Conservation (phyloP, 2,113 vertebrate genomes). For the Vidua macroura region DNA sequence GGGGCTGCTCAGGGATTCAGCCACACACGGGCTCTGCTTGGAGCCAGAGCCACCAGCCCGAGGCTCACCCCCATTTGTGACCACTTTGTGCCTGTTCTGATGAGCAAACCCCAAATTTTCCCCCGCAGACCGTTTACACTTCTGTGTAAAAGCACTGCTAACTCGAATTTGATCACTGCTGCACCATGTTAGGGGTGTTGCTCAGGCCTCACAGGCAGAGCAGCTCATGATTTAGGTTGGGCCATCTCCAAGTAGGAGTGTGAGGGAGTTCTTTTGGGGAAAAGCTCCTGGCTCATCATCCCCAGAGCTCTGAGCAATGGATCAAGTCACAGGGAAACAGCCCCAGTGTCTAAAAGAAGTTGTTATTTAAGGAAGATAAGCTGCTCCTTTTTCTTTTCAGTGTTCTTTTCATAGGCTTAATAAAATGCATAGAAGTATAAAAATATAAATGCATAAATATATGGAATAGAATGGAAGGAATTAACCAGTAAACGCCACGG, state of each 20-base stretch:
- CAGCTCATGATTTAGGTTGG: neutral
- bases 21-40: neutral
- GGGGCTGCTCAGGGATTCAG: neutral
- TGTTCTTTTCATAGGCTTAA: neutral
- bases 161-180: neutral
- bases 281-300: neutral
- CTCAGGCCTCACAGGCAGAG: neutral
- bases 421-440: neutral
- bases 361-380: neutral
- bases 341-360: neutral
- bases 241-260: neutral
- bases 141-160: neutral
- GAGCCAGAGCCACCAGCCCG: neutral
- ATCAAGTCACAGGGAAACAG: neutral
- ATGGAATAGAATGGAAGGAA: neutral
- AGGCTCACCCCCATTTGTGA: neutral
- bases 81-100: neutral
- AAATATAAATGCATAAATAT: neutral
- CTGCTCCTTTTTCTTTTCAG: neutral
- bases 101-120: neutral
- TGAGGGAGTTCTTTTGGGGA: neutral
- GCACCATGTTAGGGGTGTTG: neutral
- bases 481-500: accelerated
- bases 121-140: accelerated
- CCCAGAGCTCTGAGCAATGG: neutral